Conservation (phyloP, 1,140 invertebrate species). For the Chymomyza costata region DNA sequence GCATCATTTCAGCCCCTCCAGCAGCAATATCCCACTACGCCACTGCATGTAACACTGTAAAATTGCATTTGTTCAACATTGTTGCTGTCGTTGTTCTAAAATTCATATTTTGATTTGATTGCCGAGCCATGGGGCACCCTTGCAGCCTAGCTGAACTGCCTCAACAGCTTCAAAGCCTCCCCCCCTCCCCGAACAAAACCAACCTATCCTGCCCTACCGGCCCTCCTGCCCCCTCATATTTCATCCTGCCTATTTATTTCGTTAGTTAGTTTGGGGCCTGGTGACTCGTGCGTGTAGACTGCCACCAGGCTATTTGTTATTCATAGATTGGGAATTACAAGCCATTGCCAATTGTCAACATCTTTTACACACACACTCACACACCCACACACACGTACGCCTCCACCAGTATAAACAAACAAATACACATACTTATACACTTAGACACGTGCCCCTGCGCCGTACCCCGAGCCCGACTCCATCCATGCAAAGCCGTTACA, state of each 20-base stretch:
- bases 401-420: not conserved
- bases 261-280: constrained; percentile 39
- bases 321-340: constrained; percentile 72
- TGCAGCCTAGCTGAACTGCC: not conserved
- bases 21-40: not conserved
- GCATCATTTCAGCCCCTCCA: not conserved
- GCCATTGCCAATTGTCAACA: constrained; percentile 67
- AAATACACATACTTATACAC: constrained; percentile 2
- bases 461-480: not conserved
- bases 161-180: constrained; percentile 10
- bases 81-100: constrained; percentile 42
- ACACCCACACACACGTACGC: not conserved
- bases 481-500: constrained; percentile 39
- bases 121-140: constrained; percentile 30
- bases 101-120: constrained; percentile 71
- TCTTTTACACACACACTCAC: constrained; percentile 30
- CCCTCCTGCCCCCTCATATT: not conserved
- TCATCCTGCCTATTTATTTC: not conserved
- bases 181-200: not conserved
- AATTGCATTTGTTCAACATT: constrained; percentile 59
- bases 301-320: constrained; percentile 60
- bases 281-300: constrained; percentile 21
- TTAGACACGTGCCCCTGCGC: constrained; percentile 46
- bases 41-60: constrained; percentile 61
- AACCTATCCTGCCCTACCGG: not conserved